Conservation (phyloP, 2,797 vertebrate genomes). For the Neosalanx taihuensis region DNA sequence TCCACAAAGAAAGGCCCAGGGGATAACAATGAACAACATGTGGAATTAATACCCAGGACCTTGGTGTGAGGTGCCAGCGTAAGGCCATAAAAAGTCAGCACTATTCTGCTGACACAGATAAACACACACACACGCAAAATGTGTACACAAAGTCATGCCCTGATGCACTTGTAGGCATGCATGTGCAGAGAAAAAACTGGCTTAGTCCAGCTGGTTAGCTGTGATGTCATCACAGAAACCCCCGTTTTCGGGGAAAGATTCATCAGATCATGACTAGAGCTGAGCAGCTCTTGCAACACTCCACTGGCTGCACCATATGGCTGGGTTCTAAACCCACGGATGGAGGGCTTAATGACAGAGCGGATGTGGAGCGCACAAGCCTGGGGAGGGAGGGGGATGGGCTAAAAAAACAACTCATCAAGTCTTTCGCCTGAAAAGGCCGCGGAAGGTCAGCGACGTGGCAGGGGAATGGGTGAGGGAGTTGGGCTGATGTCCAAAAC, state of each 20-base stretch:
- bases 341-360: constrained; percentile 77
- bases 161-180: constrained; percentile 28
- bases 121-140: too few relatives aligned
- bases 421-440: constrained; percentile 71
- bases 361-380: constrained; percentile 69
- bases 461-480: constrained; percentile 34
- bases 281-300: constrained; percentile 61
- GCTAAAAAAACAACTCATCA: constrained; percentile 71
- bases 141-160: not conserved
- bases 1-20: too few relatives aligned
- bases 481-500: constrained; percentile 65
- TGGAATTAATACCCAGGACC: too few relatives aligned
- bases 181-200: constrained; percentile 7
- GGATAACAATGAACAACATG: too few relatives aligned
- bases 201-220: constrained; percentile 38
- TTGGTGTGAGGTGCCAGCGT: too few relatives aligned
- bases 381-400: constrained; percentile 65
- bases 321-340: constrained; percentile 76
- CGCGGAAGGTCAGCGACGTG: constrained; percentile 67
- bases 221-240: constrained; percentile 63
- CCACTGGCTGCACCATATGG: constrained; percentile 72
- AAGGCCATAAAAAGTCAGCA: too few relatives aligned
- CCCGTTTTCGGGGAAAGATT: constrained; percentile 67
- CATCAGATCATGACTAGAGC: constrained; percentile 70
- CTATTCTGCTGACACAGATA: too few relatives aligned